Base-by-base conservation (phyloP, 2,797 vertebrate species). In the Smutsia temminckii region DNA sequence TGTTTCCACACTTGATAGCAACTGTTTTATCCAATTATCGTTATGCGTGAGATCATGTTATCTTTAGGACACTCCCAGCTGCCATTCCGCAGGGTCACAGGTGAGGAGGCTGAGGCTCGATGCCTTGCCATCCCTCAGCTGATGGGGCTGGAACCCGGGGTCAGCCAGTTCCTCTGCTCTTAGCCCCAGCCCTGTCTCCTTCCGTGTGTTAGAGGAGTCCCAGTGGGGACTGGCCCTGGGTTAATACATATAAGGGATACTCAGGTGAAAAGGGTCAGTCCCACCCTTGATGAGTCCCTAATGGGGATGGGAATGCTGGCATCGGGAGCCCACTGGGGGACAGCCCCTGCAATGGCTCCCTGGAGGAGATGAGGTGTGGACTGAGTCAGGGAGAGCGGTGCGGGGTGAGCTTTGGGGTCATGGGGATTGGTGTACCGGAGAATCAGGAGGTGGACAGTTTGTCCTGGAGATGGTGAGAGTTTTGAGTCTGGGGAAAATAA, bases 131-230 rank as follows among this genome's bases (percentile, higher is more conserved):
- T 57, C 40, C 34, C 46, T 17, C 29, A 32, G 61, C 11, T 7
- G 5, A 25, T 49, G 16, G 7, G 53, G 53, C 3, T 0, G 6
- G 84, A 3, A 13, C 37, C 25, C 1, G 63, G 55, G 3, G 10
- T 46, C 72, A 16, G 3, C 25, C 27, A 2, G 1, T 7, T 29
- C 25, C 32, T 49, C 27, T 18, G 42, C 29, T 81, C 46, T 40
- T 9, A 14, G 7, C 34, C 25, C 4, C 4, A 9, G 46, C 64
- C 51, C 12, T 1, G 53, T 10, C 3, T 53, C 18, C 27, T 66
- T 21, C 21, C 4, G 0, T 46, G 46, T 46, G 29, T 7, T 13
- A 5, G 29, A 8, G 49, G 53, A 81, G 61, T 23, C 21, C 0
- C 2, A 0, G 3, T 18, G 46, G 80, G 37, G 27, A n/a, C 61